phyloP scores from a whole-genome alignment of 23 tunicate genomes.

The Trididemnum clinides region DNA sequence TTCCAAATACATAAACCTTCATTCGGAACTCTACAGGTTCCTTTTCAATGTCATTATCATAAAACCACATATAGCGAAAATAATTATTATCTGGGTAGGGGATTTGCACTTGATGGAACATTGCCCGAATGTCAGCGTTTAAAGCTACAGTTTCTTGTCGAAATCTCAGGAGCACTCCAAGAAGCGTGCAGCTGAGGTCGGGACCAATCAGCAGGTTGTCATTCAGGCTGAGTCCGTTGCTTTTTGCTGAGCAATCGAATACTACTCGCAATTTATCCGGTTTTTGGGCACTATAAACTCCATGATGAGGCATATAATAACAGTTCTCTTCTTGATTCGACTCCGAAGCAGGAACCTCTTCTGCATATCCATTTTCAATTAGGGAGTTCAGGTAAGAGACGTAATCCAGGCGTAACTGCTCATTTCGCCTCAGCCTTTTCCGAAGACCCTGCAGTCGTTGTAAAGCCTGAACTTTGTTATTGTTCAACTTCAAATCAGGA shows the following conservation, averaged over 20 bases:
- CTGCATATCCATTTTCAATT: background rate
- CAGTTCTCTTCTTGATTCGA: background rate
- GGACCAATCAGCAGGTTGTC: background rate
- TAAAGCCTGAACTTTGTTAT: background rate
- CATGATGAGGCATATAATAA: background rate
- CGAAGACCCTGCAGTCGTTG: background rate
- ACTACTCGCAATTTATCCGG: slow-evolving; percentile 2
- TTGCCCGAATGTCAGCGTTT: slow-evolving; percentile 13
- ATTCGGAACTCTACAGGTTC: background rate
- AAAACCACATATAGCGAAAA: slow-evolving; percentile 21
- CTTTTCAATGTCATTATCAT: background rate
- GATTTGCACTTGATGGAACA: slow-evolving; percentile 36
- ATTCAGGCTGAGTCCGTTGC: background rate
- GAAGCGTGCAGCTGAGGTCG: background rate
- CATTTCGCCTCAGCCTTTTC: background rate
- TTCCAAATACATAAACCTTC: background rate
- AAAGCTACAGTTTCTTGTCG: slow-evolving; percentile 3
- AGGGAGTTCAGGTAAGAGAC: background rate
- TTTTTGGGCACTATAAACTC: background rate
- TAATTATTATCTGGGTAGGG: background rate
- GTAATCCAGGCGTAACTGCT: background rate
- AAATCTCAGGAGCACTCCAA: slow-evolving; percentile 1
- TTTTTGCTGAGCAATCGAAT: background rate
- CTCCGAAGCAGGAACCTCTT: background rate
- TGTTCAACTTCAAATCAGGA: background rate